Percentiles rank a stretch among this genome's conserved stretches.
Conservation (phyloP, 2,113 vertebrate species). For the Gallinago media region DNA sequence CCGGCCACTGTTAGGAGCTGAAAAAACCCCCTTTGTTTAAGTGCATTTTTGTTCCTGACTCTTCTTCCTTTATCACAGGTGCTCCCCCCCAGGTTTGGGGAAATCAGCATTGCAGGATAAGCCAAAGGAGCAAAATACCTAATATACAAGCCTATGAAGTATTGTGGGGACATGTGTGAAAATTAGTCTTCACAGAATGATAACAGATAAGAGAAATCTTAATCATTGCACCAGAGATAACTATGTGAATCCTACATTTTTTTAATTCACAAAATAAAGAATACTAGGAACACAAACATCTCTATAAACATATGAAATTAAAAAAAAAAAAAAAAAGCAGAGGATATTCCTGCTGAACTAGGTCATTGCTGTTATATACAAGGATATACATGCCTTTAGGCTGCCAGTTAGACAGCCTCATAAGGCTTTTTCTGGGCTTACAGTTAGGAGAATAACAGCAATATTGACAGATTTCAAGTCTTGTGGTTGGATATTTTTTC, state of each 20-base stretch:
- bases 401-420: background rate
- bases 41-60: background rate
- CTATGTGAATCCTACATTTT: background rate
- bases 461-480: background rate
- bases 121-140: background rate
- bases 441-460: background rate
- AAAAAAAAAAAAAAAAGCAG: background rate
- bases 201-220: background rate
- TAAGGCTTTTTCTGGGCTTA: background rate
- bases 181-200: background rate
- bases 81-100: background rate
- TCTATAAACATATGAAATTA: background rate
- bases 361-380: background rate
- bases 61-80: background rate
- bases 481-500: background rate
- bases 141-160: fast-evolving
- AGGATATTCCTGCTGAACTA: background rate
- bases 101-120: background rate
- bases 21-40: background rate
- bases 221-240: background rate
- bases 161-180: background rate
- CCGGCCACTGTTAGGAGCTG: background rate
- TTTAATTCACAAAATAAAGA: background rate
- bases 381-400: background rate
- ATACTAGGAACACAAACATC: background rate